Percentiles rank a stretch among this genome's conserved stretches.
Evolutionary conservation across 2,888 invertebrate genomes (phyloP).

Genomic region (Gasteruption jaculator): DNA sequence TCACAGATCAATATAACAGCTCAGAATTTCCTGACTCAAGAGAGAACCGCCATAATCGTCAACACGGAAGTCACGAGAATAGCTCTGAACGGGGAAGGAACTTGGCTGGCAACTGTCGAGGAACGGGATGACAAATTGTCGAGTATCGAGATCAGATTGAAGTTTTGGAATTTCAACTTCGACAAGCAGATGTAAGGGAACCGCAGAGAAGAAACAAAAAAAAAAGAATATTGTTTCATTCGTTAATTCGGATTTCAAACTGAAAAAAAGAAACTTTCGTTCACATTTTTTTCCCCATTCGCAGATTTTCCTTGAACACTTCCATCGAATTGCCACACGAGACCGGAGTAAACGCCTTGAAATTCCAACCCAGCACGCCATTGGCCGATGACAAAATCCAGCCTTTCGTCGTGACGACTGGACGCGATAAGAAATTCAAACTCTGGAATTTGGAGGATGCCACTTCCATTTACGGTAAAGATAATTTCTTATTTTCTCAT

Average conservation of each 20-base stretch:
- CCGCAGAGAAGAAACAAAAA: neutral
- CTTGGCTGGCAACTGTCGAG: slow-evolving; percentile 73
- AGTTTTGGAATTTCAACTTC: slow-evolving; percentile 69
- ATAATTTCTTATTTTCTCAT: slow-evolving; percentile 10
- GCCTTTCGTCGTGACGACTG: slow-evolving; percentile 62
- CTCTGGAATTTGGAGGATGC: slow-evolving; percentile 64
- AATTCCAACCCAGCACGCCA: slow-evolving; percentile 57
- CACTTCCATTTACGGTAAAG: slow-evolving; percentile 56
- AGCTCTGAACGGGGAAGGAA: slow-evolving; percentile 63
- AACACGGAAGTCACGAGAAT: slow-evolving; percentile 65
- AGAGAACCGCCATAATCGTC: slow-evolving; percentile 57
- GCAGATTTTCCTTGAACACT: slow-evolving; percentile 69
- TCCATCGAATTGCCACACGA: slow-evolving; percentile 71
- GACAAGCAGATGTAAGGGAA: slow-evolving; percentile 58
- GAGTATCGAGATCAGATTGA: slow-evolving; percentile 63
- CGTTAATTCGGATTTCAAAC: slow-evolving; percentile 6
- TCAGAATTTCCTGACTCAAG: slow-evolving; percentile 66
- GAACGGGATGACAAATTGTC: slow-evolving; percentile 59
- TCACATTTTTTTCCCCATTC: slow-evolving; percentile 30
- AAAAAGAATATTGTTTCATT: slow-evolving; percentile 1
- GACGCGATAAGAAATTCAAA: slow-evolving; percentile 66
- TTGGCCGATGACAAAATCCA: slow-evolving; percentile 47
- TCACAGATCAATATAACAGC: slow-evolving; percentile 71
- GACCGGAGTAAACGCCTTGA: slow-evolving; percentile 57
- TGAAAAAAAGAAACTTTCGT: slow-evolving; percentile 4